phyloP scores from a whole-genome alignment of 92 coral and sea anemone genomes.

The Meandrina meandrites region DNA sequence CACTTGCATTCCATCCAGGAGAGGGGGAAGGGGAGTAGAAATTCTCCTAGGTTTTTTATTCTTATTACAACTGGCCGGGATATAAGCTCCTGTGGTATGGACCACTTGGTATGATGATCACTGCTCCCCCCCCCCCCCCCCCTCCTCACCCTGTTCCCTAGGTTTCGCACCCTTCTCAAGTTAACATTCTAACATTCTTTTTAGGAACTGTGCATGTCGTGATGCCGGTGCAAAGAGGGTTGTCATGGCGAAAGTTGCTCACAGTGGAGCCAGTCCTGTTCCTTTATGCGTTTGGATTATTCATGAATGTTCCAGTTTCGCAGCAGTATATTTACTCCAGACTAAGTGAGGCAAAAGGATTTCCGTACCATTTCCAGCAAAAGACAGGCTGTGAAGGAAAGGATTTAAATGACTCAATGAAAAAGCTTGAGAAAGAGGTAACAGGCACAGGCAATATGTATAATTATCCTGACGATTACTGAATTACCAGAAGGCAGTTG shows the following conservation, averaged over 20 bases:
- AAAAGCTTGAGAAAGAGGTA: constrained; percentile 73
- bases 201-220: neutral
- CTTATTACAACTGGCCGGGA: too few species aligned
- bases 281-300: constrained; percentile 75
- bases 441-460: too few species aligned
- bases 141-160: neutral
- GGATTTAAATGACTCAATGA: constrained; percentile 42
- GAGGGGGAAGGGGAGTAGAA: too few species aligned
- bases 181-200: neutral
- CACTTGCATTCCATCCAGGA: too few species aligned
- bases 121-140: neutral
- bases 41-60: too few species aligned
- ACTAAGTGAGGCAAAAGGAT: constrained; percentile 66
- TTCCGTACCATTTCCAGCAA: constrained; percentile 55
- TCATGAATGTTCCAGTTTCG: constrained; percentile 68
- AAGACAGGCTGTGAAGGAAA: constrained; percentile 28
- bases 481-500: too few species aligned
- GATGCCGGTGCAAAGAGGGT: constrained; percentile 10
- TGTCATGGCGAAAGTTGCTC: constrained; percentile 63
- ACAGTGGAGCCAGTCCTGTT: constrained; percentile 81
- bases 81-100: too few species aligned
- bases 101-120: too few species aligned
- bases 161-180: neutral
- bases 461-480: too few species aligned
- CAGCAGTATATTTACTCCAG: constrained; percentile 71